Evolutionary conservation across 2,113 vertebrate genomes (phyloP), one percentile per base, ranked within the genome.

Genomic region (Psammodynastes pulverulentus): DNA sequence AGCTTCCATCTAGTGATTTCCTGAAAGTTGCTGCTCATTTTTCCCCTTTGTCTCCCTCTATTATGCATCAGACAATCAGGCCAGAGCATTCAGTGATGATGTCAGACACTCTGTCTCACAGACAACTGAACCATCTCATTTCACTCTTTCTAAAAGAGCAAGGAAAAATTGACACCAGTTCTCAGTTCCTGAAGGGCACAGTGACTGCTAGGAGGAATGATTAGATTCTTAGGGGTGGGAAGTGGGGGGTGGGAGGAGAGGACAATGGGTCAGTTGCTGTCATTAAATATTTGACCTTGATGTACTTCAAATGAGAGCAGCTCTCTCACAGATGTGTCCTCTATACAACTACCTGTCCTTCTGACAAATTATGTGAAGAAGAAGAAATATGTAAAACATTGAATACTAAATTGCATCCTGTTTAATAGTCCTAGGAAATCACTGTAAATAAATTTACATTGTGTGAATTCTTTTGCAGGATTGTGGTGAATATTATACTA

Each of bases 251-350:
- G 72, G 72, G 72, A 89, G 89, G 92, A 79, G 91, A 58, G 72
- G 93, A 67, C 53, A 85, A 29, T n/a, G 51, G 86, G 62, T 90
- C 56, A 95, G 88, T 24, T 85, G 29, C 43, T 91, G 53, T 88
- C 94, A 95, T 95, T 94, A 89, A 93, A 89, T 45, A 54, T 93
- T 93, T 93, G 84, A 67, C 86, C 89, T 39, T 88, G 51, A 49
- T 89, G 45, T 93, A 88, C 43, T 92, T 53, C 43, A 72, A 87
- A 89, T 29, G 88, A 94, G 93, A 87, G 62, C 92, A 91, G 19
- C 10, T 62, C 34, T 85, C 67, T 53, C 46, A 56, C 29, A 92
- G 39, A 91, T 91, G 15, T 52, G 67, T 91, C 34, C 92, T 12
- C 72, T 72, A 3, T 93, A 93, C 84, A 84, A 43, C 51, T 87